Evolutionary conservation across 2,888 invertebrate genomes (phyloP), one percentile per base, ranked within the genome.

Genomic region (Limnephilus lunatus): DNA sequence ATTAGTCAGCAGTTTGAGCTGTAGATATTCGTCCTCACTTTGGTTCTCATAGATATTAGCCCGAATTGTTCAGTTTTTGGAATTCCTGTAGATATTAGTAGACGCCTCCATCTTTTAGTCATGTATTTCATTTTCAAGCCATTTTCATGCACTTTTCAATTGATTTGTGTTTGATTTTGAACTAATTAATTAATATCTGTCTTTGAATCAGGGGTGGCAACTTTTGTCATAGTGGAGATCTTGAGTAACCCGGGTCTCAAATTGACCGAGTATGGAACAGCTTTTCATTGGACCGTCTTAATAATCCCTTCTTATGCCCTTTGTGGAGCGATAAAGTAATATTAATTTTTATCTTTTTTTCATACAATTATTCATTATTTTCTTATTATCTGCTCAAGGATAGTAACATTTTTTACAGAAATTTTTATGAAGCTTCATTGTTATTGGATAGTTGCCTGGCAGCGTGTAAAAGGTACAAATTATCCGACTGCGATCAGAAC

Each of bases 221-320:
- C 97, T 2, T 96, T 97, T 91, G 96, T 98, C 94, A 97, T 98
- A 15, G 97, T 98, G 0, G 96, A 97, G 92, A 97, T 98, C 0
- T 95, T 98, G 94, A 95, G 95, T 12, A 95, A 97, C 80, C 97
- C 97, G 0, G 95, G 95, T 30, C 95, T 98, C 9, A 95, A 97
- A 53, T 96, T 97, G 2, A 94, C 96, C 92, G 94, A 97, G 11
- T 96, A 97, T 0, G 97, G 97, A 0, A 94, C 96, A 1, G 94
- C 95, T 0, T 94, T 98, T 31, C 97, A 98, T 94, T 96, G 96
- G 96, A 94, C 97, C 48, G 97, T 98, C 94, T 96, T 98, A 93
- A 94, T 97, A 68, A 97, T 98, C 93, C 98, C 98, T 0, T 97
- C 98, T n/a, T 96, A 96, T 94, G 95, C 95, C 89, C 94, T 96